These are phyloP conservation scores for Muscicapa striata DNA, from an alignment of 2,797 vertebrate genomes.

Conservation along the genomic window DNA sequence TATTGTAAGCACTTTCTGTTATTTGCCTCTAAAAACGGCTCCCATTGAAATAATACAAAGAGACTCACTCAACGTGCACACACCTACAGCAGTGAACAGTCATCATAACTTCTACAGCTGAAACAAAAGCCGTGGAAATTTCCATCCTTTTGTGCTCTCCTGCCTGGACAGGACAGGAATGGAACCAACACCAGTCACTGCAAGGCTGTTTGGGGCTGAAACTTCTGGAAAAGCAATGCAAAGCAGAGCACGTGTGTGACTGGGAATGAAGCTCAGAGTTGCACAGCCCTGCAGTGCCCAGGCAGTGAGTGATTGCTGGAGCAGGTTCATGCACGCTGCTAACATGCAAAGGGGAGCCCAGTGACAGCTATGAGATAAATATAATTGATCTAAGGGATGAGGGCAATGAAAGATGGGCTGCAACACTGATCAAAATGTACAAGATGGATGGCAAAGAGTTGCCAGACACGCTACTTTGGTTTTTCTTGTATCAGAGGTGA, in stretches of 20 bases:
- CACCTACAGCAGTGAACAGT: conserved; percentile 53
- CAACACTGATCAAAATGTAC: neutral
- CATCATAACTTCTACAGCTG: conserved; percentile 40
- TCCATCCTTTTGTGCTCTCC: conserved; percentile 53
- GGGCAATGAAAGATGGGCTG: conserved; percentile 44
- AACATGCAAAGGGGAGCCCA: neutral
- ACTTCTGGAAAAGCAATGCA: neutral
- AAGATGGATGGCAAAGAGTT: neutral
- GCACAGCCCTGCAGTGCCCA: neutral
- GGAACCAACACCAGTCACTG: neutral
- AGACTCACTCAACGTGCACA: neutral
- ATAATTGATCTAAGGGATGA: conserved; percentile 4
- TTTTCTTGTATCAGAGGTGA: neutral
- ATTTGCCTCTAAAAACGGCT: conserved; percentile 59
- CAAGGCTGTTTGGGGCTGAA: neutral
- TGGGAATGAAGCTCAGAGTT: neutral
- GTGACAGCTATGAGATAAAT: conserved; percentile 12
- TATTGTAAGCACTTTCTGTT: conserved; percentile 60
- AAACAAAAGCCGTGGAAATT: conserved; percentile 66
- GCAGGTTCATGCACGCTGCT: neutral
- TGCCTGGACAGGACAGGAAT: neutral
- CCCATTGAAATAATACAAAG: conserved; percentile 57
- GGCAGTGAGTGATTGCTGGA: neutral
- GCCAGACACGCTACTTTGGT: neutral
- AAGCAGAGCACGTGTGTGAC: neutral